Percentiles rank a stretch among this genome's conserved stretches.
Evolutionary conservation across 23 tunicate species (phyloP).

Genomic region (Clavelina lepadiformis): DNA sequence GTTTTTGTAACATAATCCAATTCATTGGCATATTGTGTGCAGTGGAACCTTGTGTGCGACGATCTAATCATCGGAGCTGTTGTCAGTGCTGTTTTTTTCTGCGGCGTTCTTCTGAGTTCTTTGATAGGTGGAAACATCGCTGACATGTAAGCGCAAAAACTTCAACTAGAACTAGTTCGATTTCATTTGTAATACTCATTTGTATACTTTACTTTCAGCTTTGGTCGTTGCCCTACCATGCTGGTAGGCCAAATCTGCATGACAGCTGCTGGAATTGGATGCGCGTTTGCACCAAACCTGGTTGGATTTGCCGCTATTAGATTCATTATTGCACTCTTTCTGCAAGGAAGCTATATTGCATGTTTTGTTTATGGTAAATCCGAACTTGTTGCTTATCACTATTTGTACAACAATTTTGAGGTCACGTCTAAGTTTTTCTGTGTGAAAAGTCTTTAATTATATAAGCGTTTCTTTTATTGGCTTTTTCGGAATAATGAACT

Average conservation of each 20-base stretch:
- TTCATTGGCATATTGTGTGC: conserved; percentile 5
- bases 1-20: background rate
- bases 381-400: background rate
- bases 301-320: conserved; percentile 70
- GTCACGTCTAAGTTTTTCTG: background rate
- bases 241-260: conserved; percentile 57
- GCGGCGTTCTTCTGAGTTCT: conserved; percentile 72
- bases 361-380: conserved; percentile 87
- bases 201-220: conserved; percentile 15
- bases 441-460: background rate
- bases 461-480: background rate
- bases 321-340: conserved; percentile 67
- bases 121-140: conserved; percentile 80
- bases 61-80: conserved; percentile 52
- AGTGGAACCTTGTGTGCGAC: conserved; percentile 85
- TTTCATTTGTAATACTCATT: background rate
- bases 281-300: conserved; percentile 81
- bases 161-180: background rate
- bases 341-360: conserved; percentile 84
- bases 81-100: conserved; percentile 69
- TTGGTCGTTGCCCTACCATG: conserved; percentile 83
- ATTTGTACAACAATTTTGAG: background rate
- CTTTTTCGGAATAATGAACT: background rate
- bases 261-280: conserved; percentile 69
- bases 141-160: conserved; percentile 50